Evolutionary conservation across 1,140 invertebrate species (phyloP).

Genomic region (Wasmannia auropunctata): DNA sequence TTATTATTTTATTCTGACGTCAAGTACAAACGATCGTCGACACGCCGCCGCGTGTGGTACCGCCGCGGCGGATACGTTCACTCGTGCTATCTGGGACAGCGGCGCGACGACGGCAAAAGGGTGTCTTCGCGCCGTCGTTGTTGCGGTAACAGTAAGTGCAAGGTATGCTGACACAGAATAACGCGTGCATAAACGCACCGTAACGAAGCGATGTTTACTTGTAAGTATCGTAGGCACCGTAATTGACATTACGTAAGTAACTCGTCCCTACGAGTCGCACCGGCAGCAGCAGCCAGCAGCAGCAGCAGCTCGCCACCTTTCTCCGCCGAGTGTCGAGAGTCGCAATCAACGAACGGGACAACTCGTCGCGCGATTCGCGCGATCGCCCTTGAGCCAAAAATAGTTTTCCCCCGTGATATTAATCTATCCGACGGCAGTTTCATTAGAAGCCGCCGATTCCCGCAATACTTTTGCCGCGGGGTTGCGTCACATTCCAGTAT

Average conservation of each 20-base stretch:
- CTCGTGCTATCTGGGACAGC: slow-evolving; percentile 49
- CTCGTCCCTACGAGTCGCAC: slow-evolving; percentile 63
- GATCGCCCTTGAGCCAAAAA: slow-evolving; percentile 58
- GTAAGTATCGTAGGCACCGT: slow-evolving; percentile 57
- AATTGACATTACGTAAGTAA: slow-evolving; percentile 78
- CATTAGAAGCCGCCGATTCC: slow-evolving; percentile 39
- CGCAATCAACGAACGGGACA: slow-evolving; percentile 53
- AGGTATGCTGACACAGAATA: slow-evolving; percentile 63
- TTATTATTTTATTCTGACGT: slow-evolving; percentile 51
- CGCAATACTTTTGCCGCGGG: background rate
- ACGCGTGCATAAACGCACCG: slow-evolving; percentile 63
- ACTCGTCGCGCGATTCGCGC: slow-evolving; percentile 34
- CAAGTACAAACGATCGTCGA: slow-evolving; percentile 9
- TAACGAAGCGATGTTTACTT: slow-evolving; percentile 66
- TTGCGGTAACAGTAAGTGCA: slow-evolving; percentile 55
- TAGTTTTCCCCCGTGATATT: slow-evolving; percentile 38
- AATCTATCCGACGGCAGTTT: slow-evolving; percentile 24
- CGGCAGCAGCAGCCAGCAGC: slow-evolving; percentile 46
- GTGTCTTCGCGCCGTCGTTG: slow-evolving; percentile 25
- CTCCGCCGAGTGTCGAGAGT: slow-evolving; percentile 63
- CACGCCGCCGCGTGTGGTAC: background rate
- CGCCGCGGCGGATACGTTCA: slow-evolving; percentile 55
- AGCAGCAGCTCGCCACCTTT: slow-evolving; percentile 77
- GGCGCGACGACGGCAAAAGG: slow-evolving; percentile 18
- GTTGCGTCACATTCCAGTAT: slow-evolving; percentile 34